These are phyloP conservation scores for Dasysyrphus tricinctus DNA, from an alignment of 2,888 invertebrate species.

Conservation along the genomic window DNA sequence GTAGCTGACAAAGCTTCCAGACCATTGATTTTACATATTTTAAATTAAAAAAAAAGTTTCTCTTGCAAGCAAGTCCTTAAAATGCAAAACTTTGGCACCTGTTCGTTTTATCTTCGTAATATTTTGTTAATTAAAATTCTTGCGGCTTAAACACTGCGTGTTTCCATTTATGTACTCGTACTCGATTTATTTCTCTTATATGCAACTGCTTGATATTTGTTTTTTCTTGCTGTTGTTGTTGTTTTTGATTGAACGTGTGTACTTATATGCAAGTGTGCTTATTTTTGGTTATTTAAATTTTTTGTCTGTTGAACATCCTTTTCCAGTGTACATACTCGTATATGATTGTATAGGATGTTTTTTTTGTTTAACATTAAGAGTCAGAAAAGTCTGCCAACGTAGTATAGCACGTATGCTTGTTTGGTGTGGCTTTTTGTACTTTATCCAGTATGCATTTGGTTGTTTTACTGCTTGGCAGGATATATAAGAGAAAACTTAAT, in stretches of 20 bases:
- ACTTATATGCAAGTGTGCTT: neutral
- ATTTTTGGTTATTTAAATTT: neutral
- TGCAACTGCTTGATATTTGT: conserved; percentile 1
- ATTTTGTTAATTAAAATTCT: neutral
- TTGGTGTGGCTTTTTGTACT: conserved; percentile 4
- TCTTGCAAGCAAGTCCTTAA: neutral
- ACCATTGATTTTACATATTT: too few species aligned
- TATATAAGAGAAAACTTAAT: neutral
- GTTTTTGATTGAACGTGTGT: neutral
- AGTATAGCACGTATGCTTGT: neutral
- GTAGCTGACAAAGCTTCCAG: too few species aligned
- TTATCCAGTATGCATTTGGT: neutral
- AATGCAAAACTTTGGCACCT: neutral
- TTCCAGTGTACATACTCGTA: neutral
- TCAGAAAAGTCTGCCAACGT: neutral
- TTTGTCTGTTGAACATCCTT: conserved; percentile 5
- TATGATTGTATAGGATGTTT: neutral
- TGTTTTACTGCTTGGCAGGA: neutral
- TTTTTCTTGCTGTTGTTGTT: neutral
- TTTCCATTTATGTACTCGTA: neutral
- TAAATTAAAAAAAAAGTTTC: neutral
- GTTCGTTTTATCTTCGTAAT: neutral
- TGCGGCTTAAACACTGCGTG: neutral
- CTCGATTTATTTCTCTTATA: neutral
- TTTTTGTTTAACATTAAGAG: conserved; percentile 7